A percentile compares a stretch with the other conserved stretches of the same genome.
phyloP scores from a whole-genome alignment of 2,113 vertebrate genomes.

The Nicator chloris region DNA sequence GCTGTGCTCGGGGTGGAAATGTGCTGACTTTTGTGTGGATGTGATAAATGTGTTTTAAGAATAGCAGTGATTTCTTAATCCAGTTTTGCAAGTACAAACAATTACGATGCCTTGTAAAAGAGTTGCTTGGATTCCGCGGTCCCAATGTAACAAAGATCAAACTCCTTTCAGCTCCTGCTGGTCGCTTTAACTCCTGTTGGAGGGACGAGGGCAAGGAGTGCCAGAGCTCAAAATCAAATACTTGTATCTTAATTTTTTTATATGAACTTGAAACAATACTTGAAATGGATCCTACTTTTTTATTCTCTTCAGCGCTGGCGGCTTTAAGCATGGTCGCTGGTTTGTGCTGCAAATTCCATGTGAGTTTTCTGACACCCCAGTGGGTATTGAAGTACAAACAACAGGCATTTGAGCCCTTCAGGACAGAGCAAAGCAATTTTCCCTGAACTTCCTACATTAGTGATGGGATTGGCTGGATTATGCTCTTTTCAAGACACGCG shows the following conservation, averaged over 20 bases:
- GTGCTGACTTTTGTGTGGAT: slow-evolving; percentile 63
- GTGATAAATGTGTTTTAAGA: slow-evolving; percentile 70
- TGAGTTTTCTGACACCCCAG: neutral
- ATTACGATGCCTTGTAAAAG: slow-evolving; percentile 65
- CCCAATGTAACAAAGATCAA: slow-evolving; percentile 72
- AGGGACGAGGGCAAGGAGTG: neutral
- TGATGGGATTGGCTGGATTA: neutral
- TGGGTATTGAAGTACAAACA: neutral
- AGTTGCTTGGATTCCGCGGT: slow-evolving; percentile 39
- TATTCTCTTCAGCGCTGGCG: neutral
- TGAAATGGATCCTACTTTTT: neutral
- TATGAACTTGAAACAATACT: neutral
- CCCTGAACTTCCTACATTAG: neutral
- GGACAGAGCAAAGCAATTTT: neutral
- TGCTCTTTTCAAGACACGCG: neutral
- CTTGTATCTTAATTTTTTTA: neutral
- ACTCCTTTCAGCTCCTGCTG: neutral
- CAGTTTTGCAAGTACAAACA: slow-evolving; percentile 76
- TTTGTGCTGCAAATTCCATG: neutral
- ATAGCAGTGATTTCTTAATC: slow-evolving; percentile 77
- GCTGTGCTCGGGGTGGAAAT: slow-evolving; percentile 56
- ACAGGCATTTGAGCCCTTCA: neutral
- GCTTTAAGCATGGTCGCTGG: neutral
- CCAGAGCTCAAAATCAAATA: neutral
- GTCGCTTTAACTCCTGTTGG: neutral